Evolutionary conservation across 2,797 vertebrate species (phyloP).

Genomic region (Syngnathus acus): DNA sequence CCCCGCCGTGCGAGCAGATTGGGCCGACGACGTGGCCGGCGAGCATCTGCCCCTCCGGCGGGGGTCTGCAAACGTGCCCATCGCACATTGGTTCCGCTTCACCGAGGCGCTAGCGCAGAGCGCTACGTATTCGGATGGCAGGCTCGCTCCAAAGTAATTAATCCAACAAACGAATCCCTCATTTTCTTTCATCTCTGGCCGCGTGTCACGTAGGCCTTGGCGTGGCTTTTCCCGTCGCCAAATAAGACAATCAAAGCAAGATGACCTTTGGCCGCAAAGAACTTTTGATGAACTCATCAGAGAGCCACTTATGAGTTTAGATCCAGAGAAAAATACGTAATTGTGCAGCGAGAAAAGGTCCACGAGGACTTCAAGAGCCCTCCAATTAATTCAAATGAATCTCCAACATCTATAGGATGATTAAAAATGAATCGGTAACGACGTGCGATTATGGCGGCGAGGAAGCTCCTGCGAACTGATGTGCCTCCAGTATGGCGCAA

Average conservation of each 20-base stretch:
- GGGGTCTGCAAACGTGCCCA: constrained; percentile 38
- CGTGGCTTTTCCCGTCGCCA: too few species aligned
- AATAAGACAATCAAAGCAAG: too few species aligned
- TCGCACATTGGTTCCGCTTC: constrained; percentile 59
- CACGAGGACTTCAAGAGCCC: constrained; percentile 20
- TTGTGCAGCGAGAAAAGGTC: neutral
- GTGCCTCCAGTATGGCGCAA: constrained; percentile 46
- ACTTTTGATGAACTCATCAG: too few species aligned
- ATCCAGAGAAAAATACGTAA: neutral
- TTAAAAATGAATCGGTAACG: constrained; percentile 42
- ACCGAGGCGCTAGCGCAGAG: constrained; percentile 11
- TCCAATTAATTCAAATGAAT: constrained; percentile 50
- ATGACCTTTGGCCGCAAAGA: too few species aligned
- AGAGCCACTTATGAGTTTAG: too few species aligned
- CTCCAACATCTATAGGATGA: constrained; percentile 35
- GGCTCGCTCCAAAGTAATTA: too few species aligned
- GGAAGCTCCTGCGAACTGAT: constrained; percentile 29
- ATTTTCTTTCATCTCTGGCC: neutral
- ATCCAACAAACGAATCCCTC: neutral
- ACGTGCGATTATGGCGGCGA: constrained; percentile 38
- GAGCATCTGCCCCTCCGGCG: constrained; percentile 59
- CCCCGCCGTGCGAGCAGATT: neutral
- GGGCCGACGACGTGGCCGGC: constrained; percentile 14
- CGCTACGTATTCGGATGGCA: too few species aligned
- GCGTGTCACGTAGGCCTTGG: neutral